phyloP scores from a whole-genome alignment of 2,797 vertebrate species.

The Nothura maculosa region DNA sequence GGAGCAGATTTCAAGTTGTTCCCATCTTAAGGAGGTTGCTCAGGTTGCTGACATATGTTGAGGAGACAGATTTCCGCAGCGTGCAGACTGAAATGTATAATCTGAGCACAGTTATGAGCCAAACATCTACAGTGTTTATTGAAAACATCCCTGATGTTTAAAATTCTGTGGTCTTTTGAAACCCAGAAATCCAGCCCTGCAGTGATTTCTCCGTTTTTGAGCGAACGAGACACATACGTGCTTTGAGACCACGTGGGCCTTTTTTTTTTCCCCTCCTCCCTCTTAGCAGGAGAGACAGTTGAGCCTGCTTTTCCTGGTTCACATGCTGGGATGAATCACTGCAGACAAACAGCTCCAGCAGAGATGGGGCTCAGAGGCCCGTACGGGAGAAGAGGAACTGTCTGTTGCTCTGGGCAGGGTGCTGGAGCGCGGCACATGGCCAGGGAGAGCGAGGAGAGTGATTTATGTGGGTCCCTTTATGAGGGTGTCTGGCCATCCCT shows the following conservation, averaged over 20 bases:
- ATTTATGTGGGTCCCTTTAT: constrained; percentile 46
- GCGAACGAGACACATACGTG: constrained; percentile 50
- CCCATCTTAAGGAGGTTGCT: background rate
- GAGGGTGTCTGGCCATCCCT: constrained; percentile 18
- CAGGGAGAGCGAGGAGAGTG: background rate
- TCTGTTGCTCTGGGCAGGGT: background rate
- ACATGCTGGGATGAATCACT: constrained; percentile 64
- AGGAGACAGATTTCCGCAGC: constrained; percentile 74
- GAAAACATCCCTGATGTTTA: constrained; percentile 79
- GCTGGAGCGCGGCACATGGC: background rate
- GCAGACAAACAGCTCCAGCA: constrained; percentile 40
- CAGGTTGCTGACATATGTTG: constrained; percentile 74
- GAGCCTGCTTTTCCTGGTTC: constrained; percentile 61
- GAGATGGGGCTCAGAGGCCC: constrained; percentile 3
- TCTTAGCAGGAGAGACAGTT: constrained; percentile 43
- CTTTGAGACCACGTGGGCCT: constrained; percentile 30
- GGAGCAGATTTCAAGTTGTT: background rate
- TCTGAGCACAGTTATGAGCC: constrained; percentile 63
- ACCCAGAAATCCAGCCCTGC: constrained; percentile 42
- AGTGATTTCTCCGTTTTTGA: constrained; percentile 73
- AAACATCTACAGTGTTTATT: constrained; percentile 77
- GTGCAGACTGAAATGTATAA: constrained; percentile 70
- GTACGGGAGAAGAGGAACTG: background rate
- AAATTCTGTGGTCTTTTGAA: constrained; percentile 67
- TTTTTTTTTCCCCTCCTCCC: background rate